phyloP scores from a whole-genome alignment of 2,888 invertebrate species.

The Hermaeophaga mercurialis region DNA sequence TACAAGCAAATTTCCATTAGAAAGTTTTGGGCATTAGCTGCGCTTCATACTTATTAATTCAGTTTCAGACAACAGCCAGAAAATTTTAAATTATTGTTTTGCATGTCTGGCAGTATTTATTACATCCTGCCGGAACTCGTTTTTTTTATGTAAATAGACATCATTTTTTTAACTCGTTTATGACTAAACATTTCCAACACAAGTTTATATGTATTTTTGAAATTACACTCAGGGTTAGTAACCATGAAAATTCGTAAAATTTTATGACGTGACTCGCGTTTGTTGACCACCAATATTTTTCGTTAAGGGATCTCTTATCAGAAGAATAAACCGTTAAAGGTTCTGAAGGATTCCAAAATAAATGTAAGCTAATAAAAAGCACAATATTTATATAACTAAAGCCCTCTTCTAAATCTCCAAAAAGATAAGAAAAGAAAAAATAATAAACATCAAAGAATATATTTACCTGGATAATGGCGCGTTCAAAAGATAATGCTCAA shows the following conservation, averaged over 20 bases:
- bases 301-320: no score
- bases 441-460: no score
- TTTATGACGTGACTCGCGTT: no score
- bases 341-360: no score
- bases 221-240: not conserved
- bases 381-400: no score
- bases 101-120: not conserved
- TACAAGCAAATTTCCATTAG: not conserved
- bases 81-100: slow-evolving; percentile 5
- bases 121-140: not conserved
- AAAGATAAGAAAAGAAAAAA: no score
- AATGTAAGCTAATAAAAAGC: no score
- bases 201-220: not conserved
- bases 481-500: no score
- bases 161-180: not conserved
- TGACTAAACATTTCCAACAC: not conserved
- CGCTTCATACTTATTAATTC: not conserved
- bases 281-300: no score
- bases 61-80: not conserved
- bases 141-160: not conserved
- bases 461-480: no score
- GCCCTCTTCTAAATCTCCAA: no score
- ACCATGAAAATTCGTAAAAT: not conserved
- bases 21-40: not conserved
- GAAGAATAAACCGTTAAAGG: no score